Percentiles rank a stretch among this genome's conserved stretches.
phyloP scores from a whole-genome alignment of 2,797 vertebrate genomes.

The Thaleichthys pacificus region DNA sequence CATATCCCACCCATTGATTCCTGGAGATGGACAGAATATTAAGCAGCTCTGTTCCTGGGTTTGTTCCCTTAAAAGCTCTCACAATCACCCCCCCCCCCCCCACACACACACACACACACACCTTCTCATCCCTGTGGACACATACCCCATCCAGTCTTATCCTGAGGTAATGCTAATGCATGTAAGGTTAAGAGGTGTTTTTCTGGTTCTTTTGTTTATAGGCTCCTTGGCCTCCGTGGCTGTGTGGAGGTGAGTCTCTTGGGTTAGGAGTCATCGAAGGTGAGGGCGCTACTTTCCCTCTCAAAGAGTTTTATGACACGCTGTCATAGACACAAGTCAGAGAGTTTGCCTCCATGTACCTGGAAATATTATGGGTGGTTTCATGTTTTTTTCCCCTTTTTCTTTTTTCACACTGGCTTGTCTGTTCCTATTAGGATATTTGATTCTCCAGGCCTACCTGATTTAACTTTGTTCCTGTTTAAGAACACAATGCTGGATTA shows the following conservation, averaged over 20 bases:
- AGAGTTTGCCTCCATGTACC: slow-evolving; percentile 49
- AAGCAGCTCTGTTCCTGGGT: slow-evolving; percentile 31
- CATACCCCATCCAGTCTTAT: too few relatives aligned
- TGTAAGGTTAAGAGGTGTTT: neutral
- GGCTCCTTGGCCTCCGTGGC: slow-evolving; percentile 25
- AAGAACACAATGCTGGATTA: slow-evolving; percentile 57
- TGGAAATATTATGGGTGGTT: slow-evolving; percentile 52
- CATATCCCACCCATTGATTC: slow-evolving; percentile 42
- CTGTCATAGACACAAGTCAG: slow-evolving; percentile 34
- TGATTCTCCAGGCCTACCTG: slow-evolving; percentile 48
- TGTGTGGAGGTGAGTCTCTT: slow-evolving; percentile 30
- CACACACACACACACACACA: neutral
- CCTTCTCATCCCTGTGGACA: neutral
- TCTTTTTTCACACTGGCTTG: slow-evolving; percentile 54
- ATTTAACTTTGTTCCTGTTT: slow-evolving; percentile 62
- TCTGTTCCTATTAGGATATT: slow-evolving; percentile 68
- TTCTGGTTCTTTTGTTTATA: slow-evolving; percentile 14
- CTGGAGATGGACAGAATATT: slow-evolving; percentile 32
- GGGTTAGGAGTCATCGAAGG: slow-evolving; percentile 35
- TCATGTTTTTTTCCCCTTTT: neutral
- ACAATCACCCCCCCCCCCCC: neutral
- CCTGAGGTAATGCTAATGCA: slow-evolving; percentile 5
- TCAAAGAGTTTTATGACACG: slow-evolving; percentile 47
- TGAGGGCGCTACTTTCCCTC: slow-evolving; percentile 37
- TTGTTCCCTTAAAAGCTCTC: slow-evolving; percentile 25